Evolutionary conservation across 2,113 vertebrate genomes (phyloP).

Genomic region (Salvelinus fontinalis): DNA sequence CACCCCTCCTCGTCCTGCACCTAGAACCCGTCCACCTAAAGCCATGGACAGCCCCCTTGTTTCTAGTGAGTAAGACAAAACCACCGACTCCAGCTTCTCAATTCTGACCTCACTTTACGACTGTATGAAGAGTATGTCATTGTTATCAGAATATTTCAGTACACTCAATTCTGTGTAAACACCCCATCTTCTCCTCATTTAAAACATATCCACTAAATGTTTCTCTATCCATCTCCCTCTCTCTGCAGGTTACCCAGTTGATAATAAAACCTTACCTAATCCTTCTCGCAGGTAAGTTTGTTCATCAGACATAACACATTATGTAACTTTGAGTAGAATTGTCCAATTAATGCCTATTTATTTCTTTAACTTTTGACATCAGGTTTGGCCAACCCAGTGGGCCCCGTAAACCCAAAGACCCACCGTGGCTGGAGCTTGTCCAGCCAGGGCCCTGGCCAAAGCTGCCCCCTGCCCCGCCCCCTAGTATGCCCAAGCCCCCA

Average conservation of each 20-base stretch:
- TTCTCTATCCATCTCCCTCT: not conserved
- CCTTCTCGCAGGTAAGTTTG: constrained; percentile 46
- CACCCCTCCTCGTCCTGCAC: constrained; percentile 27
- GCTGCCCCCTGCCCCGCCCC: not conserved
- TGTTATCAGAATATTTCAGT: not conserved
- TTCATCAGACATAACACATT: not conserved
- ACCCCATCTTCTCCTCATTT: not conserved
- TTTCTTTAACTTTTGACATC: not conserved
- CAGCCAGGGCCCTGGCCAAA: not conserved
- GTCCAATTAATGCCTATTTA: not conserved
- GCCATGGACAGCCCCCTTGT: constrained; percentile 7
- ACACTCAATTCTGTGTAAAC: too few relatives aligned
- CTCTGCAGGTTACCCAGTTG: not conserved
- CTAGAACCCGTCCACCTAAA: constrained; percentile 24
- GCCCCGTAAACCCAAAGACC: not conserved
- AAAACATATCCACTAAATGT: not conserved
- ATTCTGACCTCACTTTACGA: not conserved
- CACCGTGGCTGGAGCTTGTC: not conserved
- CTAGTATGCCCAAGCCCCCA: not conserved
- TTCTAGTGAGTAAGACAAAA: constrained; percentile 47
- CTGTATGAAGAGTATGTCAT: not conserved
- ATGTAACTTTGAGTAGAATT: not conserved
- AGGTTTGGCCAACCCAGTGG: not conserved
- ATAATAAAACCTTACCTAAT: not conserved
- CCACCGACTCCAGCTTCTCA: not conserved